Evolutionary conservation across 1,140 invertebrate genomes (phyloP), one percentile per base, ranked within the genome.

Genomic region (Calliphora vicina): DNA sequence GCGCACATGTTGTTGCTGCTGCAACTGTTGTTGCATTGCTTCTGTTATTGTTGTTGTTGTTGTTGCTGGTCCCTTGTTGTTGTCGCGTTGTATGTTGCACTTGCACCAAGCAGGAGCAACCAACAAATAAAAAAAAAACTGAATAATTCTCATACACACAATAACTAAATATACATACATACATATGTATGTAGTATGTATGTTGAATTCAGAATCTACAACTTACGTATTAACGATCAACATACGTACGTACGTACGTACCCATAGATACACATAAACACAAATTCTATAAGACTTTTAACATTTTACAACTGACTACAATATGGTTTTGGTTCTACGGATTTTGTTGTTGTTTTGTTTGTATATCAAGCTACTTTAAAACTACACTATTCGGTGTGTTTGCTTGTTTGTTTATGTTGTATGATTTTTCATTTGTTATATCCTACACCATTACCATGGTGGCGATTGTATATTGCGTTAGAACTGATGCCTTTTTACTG

Each of bases 51-150:
- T 50, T 12, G 12, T 12, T 50, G 45, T 13, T 35, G 35, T 10
- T 35, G 35, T n/a, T n/a, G 35, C 10, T 10, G 35, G 35, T 35
- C 35, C 35, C 35, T 35, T 35, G 35, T 35, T 35, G 35, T 35
- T 35, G 35, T 50, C 45, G n/a, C 35, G 20, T 74, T 74, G 72
- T 29, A 74, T 35, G 72, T 29, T 74, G 29, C 27, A 74, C 72
- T 74, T 74, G 72, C 26, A 29, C 10, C 72, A 50, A 50, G 17
- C 45, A 50, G 15, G 13, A 50, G 45, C 45, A 35, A 29, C 27
- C 15, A 35, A 74, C 26, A 27, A 13, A 35, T 12, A 35, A 35
- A 13, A 35, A 74, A n/a, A 35, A 42, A n/a, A n/a, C n/a, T n/a
- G n/a, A n/a, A 74, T n/a, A 29, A 35, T 5, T 35, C 35, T 8